Evolutionary conservation across 2,113 vertebrate genomes (phyloP).

Genomic region (Bos javanicus): DNA sequence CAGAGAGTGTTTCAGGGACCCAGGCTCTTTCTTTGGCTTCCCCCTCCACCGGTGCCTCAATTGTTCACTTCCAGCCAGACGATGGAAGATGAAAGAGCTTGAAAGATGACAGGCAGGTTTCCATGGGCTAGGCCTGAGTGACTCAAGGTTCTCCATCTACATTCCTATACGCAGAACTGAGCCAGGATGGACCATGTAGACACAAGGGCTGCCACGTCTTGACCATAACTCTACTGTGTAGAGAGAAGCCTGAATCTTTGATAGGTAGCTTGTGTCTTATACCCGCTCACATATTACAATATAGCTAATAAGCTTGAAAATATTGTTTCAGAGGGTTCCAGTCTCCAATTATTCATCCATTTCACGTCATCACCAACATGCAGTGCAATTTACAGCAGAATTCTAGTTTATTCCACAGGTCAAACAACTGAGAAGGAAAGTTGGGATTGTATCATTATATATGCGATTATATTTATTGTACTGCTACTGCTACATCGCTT

Average conservation of each 20-base stretch:
- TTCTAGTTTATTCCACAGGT: not conserved
- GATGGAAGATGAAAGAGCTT: not conserved
- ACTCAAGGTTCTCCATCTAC: not conserved
- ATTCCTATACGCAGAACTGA: not conserved
- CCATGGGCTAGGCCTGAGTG: not conserved
- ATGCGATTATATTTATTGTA: not conserved
- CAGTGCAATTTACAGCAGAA: not conserved
- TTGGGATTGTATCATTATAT: not conserved
- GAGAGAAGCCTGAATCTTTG: not conserved
- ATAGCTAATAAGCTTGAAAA: not conserved
- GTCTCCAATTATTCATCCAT: not conserved
- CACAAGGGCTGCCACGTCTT: not conserved
- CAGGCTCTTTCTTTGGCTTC: not conserved
- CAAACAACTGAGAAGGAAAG: not conserved
- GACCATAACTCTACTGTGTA: fast-evolving
- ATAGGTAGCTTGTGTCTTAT: not conserved
- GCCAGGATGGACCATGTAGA: too few species aligned
- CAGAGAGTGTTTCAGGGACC: not conserved
- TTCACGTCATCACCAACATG: not conserved
- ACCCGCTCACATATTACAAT: not conserved
- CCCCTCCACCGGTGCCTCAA: fast-evolving
- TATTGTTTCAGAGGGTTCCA: not conserved
- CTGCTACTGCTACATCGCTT: too few species aligned
- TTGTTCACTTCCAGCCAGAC: not conserved
- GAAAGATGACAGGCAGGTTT: not conserved